Percentiles rank a stretch among this genome's conserved stretches.
Conservation (phyloP, 2,888 invertebrate species). For the Reticulitermes lucifugus region DNA sequence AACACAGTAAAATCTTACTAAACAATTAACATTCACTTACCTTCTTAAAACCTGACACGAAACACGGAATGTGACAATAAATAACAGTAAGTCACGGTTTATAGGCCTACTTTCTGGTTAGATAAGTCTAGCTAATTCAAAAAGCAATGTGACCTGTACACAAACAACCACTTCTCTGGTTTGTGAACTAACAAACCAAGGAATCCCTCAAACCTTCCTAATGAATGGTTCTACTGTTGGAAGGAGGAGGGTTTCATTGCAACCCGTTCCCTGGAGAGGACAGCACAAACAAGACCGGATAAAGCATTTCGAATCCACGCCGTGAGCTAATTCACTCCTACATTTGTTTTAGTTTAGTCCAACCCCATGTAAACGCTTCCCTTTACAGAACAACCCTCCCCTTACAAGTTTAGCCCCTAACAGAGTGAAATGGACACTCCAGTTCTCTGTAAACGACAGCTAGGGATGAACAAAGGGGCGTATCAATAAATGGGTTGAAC, state of each 20-base stretch:
- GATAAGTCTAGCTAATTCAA: too few relatives aligned
- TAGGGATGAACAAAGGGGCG: not conserved
- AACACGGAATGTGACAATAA: too few relatives aligned
- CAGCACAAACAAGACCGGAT: conserved; percentile 3
- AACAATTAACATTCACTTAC: too few relatives aligned
- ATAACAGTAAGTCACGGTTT: too few relatives aligned
- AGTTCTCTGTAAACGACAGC: not conserved
- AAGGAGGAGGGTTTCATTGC: not conserved
- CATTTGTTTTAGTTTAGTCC: conserved; percentile 37
- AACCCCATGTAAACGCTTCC: conserved; percentile 24
- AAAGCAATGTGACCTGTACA: too few relatives aligned
- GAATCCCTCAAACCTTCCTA: too few relatives aligned
- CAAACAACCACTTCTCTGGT: too few relatives aligned
- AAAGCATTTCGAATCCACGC: conserved; percentile 4
- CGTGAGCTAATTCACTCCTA: conserved; percentile 2
- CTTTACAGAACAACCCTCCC: conserved; percentile 7
- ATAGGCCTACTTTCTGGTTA: too few relatives aligned
- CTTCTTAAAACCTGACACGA: too few relatives aligned
- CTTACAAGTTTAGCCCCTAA: not conserved
- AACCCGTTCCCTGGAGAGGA: not conserved
- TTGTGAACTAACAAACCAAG: too few relatives aligned
- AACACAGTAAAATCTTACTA: too few relatives aligned
- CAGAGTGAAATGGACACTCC: not conserved
- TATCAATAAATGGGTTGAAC: not conserved
- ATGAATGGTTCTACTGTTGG: not conserved